Base-by-base conservation (phyloP, 2,888 invertebrate genomes). In the Serripes groenlandicus region DNA sequence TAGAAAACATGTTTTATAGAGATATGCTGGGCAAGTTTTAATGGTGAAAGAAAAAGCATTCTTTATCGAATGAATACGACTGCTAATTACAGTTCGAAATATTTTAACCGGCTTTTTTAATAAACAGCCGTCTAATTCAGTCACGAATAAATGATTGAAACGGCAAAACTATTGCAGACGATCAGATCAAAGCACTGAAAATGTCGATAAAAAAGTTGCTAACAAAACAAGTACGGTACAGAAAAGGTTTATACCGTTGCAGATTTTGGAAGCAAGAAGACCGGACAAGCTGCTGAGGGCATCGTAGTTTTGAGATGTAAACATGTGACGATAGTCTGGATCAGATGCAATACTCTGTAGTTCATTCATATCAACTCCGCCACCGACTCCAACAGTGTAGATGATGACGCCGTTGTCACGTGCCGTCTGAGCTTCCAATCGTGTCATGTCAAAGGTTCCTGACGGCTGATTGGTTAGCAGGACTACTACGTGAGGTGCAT, bases 211-310 rank as follows among this genome's bases (percentile, higher is more conserved):
- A n/a, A n/a, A n/a, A n/a, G n/a, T n/a, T n/a, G n/a, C n/a, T n/a
- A n/a, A n/a, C n/a, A n/a, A n/a, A n/a, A n/a, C n/a, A n/a, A n/a
- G n/a, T n/a, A n/a, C n/a, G n/a, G n/a, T n/a, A n/a, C n/a, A n/a
- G n/a, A 69, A n/a, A n/a, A n/a, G n/a, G n/a, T n/a, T n/a, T n/a
- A n/a, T 88, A 89, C 90, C 89, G 56, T 90, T 90, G 78, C 90
- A 91, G 4, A 90, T 78, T 75, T 90, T 89, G 11, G 87, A 75
- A 3, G 89, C 86, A 26, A 91, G 60, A 9, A 82, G 72, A 56
- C 78, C 83, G 0, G 86, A 79, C 15, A 91, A 71, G 35, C 80
- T 81, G 52, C 71, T 60, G 7, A 91, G 78, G 21, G 90, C 87
- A 52, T 87, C 87, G 56, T 87, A 91, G 56, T 88, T 89, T 34